Conservation (phyloP, 2,113 vertebrate species). For the Cheilinus undulatus region DNA sequence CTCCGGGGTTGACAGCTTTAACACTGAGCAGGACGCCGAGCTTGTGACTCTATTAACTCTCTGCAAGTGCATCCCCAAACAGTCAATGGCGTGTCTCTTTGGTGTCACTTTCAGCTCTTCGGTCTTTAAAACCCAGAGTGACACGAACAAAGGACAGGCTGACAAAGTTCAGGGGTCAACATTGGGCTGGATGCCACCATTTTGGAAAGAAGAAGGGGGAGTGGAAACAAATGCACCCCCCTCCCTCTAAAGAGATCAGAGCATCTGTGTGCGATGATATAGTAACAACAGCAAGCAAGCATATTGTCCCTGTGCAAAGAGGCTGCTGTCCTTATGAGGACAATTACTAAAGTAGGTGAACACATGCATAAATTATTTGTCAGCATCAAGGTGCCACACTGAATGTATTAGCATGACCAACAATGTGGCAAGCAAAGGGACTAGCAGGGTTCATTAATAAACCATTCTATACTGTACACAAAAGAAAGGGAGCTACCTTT, state of each 20-base stretch:
- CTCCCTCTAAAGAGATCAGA: slow-evolving; percentile 8
- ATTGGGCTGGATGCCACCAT: slow-evolving; percentile 69
- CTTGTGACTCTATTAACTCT: slow-evolving; percentile 80
- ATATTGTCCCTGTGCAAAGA: slow-evolving; percentile 7
- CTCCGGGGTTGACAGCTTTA: slow-evolving; percentile 79
- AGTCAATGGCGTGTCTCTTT: slow-evolving; percentile 64
- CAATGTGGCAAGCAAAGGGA: slow-evolving; percentile 29
- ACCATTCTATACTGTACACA: neutral
- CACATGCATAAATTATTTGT: slow-evolving; percentile 31
- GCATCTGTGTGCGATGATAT: slow-evolving; percentile 31
- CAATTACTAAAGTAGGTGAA: slow-evolving; percentile 37
- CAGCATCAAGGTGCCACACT: slow-evolving; percentile 43
- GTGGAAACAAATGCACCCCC: slow-evolving; percentile 45
- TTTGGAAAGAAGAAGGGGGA: slow-evolving; percentile 40
- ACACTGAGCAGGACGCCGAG: slow-evolving; percentile 69
- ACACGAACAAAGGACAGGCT: slow-evolving; percentile 71
- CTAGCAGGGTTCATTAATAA: slow-evolving; percentile 32
- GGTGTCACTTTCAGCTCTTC: slow-evolving; percentile 78
- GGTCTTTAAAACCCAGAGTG: slow-evolving; percentile 68
- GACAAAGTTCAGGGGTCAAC: slow-evolving; percentile 77
- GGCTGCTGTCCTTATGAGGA: slow-evolving; percentile 27
- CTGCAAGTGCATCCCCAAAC: slow-evolving; percentile 67
- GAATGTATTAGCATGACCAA: slow-evolving; percentile 56
- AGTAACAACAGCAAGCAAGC: slow-evolving; percentile 12
- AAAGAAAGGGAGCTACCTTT: no score